These are phyloP conservation scores for Drosophila biarmipes DNA, from an alignment of 1,140 invertebrate species.

Conservation along the genomic window DNA sequence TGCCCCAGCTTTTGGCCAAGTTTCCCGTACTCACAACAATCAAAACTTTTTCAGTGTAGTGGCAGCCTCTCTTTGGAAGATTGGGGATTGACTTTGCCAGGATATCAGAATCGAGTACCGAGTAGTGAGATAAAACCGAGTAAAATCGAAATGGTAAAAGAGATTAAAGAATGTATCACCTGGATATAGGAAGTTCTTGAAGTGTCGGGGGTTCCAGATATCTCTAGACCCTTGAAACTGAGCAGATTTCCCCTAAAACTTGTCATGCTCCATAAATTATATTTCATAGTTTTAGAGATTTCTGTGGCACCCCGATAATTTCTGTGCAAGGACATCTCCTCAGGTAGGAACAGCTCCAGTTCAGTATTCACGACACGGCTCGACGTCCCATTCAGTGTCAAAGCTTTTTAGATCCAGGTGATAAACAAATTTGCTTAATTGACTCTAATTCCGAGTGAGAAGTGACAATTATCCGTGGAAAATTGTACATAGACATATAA, in stretches of 20 bases:
- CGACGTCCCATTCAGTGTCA: neutral
- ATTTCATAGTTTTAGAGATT: neutral
- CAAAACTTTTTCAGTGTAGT: conserved; percentile 13
- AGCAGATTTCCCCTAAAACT: no score
- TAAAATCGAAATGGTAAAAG: neutral
- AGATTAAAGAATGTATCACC: neutral
- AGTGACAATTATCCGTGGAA: conserved; percentile 33
- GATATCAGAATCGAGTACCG: conserved; percentile 13
- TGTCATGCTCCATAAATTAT: neutral
- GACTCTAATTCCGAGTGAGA: conserved; percentile 26
- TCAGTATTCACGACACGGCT: no score
- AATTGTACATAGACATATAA: conserved; percentile 31
- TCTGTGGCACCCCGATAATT: neutral
- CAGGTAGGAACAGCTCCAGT: neutral
- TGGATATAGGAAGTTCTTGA: neutral
- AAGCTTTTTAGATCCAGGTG: neutral
- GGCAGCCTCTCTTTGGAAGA: conserved; percentile 14
- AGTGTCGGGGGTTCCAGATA: neutral
- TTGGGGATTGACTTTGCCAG: conserved; percentile 42
- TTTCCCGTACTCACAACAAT: conserved; percentile 3
- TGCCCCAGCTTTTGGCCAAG: conserved; percentile 30
- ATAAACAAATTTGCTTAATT: neutral
- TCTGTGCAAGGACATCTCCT: neutral
- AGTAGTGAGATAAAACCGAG: neutral
- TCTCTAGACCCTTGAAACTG: no score